A percentile compares a stretch with the other conserved stretches of the same genome.
Conservation (phyloP, 2,888 invertebrate species). For the Drosophila macrothrix region DNA sequence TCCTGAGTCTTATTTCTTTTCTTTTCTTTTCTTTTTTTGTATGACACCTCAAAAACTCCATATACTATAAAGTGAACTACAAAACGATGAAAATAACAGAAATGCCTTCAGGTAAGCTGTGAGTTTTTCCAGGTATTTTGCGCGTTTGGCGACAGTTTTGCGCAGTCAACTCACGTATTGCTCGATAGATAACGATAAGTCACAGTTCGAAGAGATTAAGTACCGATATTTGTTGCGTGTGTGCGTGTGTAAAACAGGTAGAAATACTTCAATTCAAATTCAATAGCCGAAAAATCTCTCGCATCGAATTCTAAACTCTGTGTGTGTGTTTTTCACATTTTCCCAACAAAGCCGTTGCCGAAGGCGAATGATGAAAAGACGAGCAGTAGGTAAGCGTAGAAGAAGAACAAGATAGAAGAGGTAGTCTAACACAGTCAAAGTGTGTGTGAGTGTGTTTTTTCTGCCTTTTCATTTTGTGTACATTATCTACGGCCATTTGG, state of each 20-base stretch:
- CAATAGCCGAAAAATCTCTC: slow-evolving; percentile 31
- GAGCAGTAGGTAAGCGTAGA: slow-evolving; percentile 19
- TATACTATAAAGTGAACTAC: slow-evolving; percentile 13
- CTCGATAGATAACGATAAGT: slow-evolving; percentile 42
- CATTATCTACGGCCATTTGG: slow-evolving; percentile 12
- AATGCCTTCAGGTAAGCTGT: slow-evolving; percentile 28
- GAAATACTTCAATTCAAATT: slow-evolving; percentile 33
- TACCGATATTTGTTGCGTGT: slow-evolving; percentile 16
- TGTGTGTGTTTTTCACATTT: slow-evolving; percentile 66
- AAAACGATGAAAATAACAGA: slow-evolving; percentile 4
- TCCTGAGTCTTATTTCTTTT: slow-evolving; percentile 29
- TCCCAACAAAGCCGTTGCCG: slow-evolving; percentile 29
- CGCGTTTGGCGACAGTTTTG: slow-evolving; percentile 52
- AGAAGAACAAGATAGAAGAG: slow-evolving; percentile 7
- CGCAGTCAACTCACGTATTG: slow-evolving; percentile 50
- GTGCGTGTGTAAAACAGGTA: slow-evolving; percentile 55
- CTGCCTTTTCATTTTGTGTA: slow-evolving; percentile 37
- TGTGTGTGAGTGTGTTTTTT: slow-evolving; percentile 43
- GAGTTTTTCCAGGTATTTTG: slow-evolving; percentile 50
- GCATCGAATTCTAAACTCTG: slow-evolving; percentile 8
- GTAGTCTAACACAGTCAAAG: neutral
- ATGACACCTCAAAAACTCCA: slow-evolving; percentile 4
- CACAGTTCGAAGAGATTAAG: slow-evolving; percentile 34
- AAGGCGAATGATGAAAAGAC: slow-evolving; percentile 33
- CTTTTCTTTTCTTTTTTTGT: neutral